Evolutionary conservation across 1,140 invertebrate species (phyloP), one percentile per base, ranked within the genome.

Genomic region (Hyphantria cunea): DNA sequence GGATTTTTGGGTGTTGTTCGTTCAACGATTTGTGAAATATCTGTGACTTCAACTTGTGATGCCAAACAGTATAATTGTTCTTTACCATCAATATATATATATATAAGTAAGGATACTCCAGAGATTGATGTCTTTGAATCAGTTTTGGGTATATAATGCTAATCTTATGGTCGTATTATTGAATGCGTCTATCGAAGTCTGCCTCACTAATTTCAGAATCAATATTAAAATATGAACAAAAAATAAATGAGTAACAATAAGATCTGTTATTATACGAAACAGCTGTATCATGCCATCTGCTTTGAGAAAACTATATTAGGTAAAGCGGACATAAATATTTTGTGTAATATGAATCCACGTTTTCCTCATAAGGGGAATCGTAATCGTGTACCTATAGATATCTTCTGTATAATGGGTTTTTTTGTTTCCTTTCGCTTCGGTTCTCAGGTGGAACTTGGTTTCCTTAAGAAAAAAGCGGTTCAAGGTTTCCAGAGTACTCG

Each of bases 361-460:
- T 68, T 55, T 45, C 55, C 45, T 60, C 50, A 51, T 63, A 63
- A 58, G 47, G 47, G 42, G 42, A 52, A 60, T 58, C 45, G 44
- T 64, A 64, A 64, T 51, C 53, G 53, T 37, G 51, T 14, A 25
- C 6, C n/a, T 53, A 51, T 41, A 58, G 37, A 42, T 56, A 55
- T 32, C 14, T 52, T 44, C 25, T 32, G 25, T 37, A 42, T 73
- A 73, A 73, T 73, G 70, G 51, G 47, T 60, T 66, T 70, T 70
- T 70, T 70, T 70, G 68, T 69, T 65, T 69, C 70, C 70, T 59
- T 54, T 69, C 49, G 42, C 65, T 66, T 51, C 42, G 12, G 54
- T 68, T 63, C 54, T 67, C 70, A 70, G 66, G 68, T 70, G 70
- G 55, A 54, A 53, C 39, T 64, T 66, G 55, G 66, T 66, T 70